Conservation (phyloP, 23 tunicate genomes). For the Aplidium turbinatum region DNA sequence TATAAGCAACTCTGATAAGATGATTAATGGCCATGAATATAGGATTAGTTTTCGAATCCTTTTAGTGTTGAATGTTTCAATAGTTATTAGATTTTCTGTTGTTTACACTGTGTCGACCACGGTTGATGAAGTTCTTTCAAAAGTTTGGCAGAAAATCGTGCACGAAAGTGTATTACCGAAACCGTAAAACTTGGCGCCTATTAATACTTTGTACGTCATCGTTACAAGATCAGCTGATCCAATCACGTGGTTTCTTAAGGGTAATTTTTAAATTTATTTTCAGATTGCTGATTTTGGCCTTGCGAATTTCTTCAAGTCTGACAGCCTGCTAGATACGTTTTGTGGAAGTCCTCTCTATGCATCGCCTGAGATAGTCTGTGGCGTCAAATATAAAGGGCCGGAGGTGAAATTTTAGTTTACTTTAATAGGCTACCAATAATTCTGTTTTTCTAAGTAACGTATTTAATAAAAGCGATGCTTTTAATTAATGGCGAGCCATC, state of each 20-base stretch:
- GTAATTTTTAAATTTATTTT: no score
- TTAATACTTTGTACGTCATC: no score
- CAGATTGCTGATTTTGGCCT: slow-evolving; percentile 90
- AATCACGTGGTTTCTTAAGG: no score
- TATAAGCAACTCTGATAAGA: background rate
- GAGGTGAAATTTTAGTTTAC: slow-evolving; percentile 55
- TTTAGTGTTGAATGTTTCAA: background rate
- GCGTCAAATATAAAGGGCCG: slow-evolving; percentile 72
- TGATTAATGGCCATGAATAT: background rate
- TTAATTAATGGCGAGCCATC: no score
- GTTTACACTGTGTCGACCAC: background rate
- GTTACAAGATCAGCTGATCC: no score
- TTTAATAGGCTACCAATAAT: no score
- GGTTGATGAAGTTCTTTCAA: no score
- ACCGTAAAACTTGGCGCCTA: no score
- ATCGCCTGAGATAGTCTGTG: slow-evolving; percentile 80
- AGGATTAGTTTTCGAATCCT: background rate
- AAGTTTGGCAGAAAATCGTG: no score
- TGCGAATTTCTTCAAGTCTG: slow-evolving; percentile 53
- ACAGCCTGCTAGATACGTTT: slow-evolving; percentile 49
- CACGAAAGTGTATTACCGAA: no score
- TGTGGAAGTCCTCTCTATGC: slow-evolving; percentile 92
- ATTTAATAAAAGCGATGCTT: background rate
- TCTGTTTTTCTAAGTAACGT: background rate
- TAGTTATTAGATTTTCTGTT: background rate